phyloP scores from a whole-genome alignment of 2,888 invertebrate genomes.

The Drosophila bunnanda region DNA sequence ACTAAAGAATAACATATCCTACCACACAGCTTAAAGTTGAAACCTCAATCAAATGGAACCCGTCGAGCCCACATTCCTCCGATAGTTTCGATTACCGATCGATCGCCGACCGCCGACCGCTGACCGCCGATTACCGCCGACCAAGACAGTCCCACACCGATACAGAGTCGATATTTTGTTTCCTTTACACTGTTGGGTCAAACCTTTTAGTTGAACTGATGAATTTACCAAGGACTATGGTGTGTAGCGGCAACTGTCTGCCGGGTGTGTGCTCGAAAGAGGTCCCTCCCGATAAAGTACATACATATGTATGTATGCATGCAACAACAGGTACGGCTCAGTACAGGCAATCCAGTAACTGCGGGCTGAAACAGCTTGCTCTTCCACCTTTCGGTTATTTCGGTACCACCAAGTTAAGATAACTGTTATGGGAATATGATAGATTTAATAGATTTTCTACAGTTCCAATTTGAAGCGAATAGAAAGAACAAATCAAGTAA shows the following conservation, averaged over 20 bases:
- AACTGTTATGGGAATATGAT: conserved; percentile 53
- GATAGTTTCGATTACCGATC: conserved; percentile 22
- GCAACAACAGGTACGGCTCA: conserved; percentile 14
- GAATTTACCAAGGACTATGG: conserved; percentile 2
- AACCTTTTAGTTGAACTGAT: conserved; percentile 9
- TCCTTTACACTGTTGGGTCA: conserved; percentile 30
- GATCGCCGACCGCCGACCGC: conserved; percentile 2
- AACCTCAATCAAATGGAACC: conserved; percentile 12
- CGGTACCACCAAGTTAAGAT: conserved; percentile 70
- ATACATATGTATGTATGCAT: background rate
- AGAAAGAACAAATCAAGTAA: conserved; percentile 23
- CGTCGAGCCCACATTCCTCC: conserved; percentile 17
- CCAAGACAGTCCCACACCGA: background rate
- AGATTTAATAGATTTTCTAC: conserved; percentile 65
- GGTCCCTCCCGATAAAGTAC: conserved; percentile 10
- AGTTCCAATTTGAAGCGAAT: conserved; percentile 48
- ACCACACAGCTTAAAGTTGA: conserved; percentile 54
- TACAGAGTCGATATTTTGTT: conserved; percentile 7
- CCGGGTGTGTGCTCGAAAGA: conserved; percentile 14
- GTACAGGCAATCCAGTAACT: conserved; percentile 41
- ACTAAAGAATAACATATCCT: conserved; percentile 63
- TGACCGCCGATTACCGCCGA: conserved; percentile 9
- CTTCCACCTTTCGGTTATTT: conserved; percentile 77
- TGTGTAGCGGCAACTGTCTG: conserved; percentile 15
- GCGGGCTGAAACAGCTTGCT: conserved; percentile 48